Evolutionary conservation across 92 coral and sea anemone species (phyloP), one percentile per base, ranked within the genome.

Genomic region (Bergia puertoricense): DNA sequence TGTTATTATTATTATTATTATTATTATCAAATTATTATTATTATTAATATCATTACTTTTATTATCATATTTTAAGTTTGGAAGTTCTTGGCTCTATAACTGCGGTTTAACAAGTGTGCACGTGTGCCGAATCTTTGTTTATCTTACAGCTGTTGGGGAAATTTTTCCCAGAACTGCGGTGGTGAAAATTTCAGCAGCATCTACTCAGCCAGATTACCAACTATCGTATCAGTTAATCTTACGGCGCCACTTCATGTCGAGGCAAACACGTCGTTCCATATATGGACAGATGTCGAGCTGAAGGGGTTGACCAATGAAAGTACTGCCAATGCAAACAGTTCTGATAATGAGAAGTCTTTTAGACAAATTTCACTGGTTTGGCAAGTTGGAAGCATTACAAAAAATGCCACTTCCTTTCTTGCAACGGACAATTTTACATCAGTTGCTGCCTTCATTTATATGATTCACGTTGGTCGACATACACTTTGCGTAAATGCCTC

Each of bases 61-160:
- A 30, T 30, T 30, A 30, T 30, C 30, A 30, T 30, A 30, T 30
- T 30, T 30, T 30, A 30, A 30, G 30, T 30, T 9, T 69, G 74
- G 10, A n/a, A 36, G 38, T 11, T n/a, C 43, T 10, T 72, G 14
- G 15, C 76, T 43, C 41, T 37, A 2, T 1, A 62, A 57, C 16
- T 8, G 23, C 18, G 13, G 71, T 22, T n/a, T 36, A 23, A 2
- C 40, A 10, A 38, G 10, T 4, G 1, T 50, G 15, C 0, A 51
- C 46, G 51, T 14, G 3, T 56, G 0, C n/a, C 3, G 6, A 23
- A 9, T 59, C 44, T 18, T 39, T 41, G 4, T 65, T 68, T 84
- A 4, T 13, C 37, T 84, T 84, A 22, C 77, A 84, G 87, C n/a
- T 84, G 87, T 30, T 84, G 76, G 76, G 87, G 87, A 84, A 71